Base-by-base conservation (phyloP, 1,140 invertebrate species). In the Zaprionus nigranus region DNA sequence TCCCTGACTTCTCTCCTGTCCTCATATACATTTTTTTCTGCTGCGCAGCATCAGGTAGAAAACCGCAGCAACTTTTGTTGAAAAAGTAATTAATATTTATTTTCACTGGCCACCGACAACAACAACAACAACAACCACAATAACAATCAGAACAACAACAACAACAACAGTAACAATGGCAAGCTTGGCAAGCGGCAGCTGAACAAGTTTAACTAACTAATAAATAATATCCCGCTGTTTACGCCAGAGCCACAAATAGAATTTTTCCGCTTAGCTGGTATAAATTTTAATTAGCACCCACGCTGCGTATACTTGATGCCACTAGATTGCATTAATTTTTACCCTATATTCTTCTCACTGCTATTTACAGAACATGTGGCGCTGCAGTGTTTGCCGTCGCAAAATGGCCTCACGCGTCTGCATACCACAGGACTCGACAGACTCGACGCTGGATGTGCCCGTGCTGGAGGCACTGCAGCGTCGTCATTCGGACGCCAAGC, bases 331-430 rank as follows among this genome's bases (percentile, higher is more conserved):
- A 78, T 72, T 81, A 71, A 88, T 84, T 90, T 79, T 72, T 38
- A 15, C 3, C 28, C 12, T 11, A 34, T 3, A 0, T 34, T 36
- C n/a, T 17, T 15, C 46, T n/a, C n/a, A n/a, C 9, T 9, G 9
- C 13, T 11, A 5, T 9, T n/a, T 6, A 36, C 93, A 96, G 96
- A 95, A 94, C 74, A 95, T 94, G 75, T 97, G 96, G 96, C 93
- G 96, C 51, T 97, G 96, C 92, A 96, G 96, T 67, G 96, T 97
- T 3, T 97, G 96, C 84, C 95, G 96, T 20, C 95, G 96, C 76
- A 97, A 97, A 93, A 94, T 97, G 71, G 96, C 95, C 51, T 96
- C 96, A 1, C 94, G 96, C 22, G 94, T 94, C n/a, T 93, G 93
- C 54, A 85, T 94, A 58, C 94, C 95, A 79, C 96, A 97, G 90